Evolutionary conservation across 92 coral and sea anemone species (phyloP).

Genomic region (Palythoa caribaeorum): DNA sequence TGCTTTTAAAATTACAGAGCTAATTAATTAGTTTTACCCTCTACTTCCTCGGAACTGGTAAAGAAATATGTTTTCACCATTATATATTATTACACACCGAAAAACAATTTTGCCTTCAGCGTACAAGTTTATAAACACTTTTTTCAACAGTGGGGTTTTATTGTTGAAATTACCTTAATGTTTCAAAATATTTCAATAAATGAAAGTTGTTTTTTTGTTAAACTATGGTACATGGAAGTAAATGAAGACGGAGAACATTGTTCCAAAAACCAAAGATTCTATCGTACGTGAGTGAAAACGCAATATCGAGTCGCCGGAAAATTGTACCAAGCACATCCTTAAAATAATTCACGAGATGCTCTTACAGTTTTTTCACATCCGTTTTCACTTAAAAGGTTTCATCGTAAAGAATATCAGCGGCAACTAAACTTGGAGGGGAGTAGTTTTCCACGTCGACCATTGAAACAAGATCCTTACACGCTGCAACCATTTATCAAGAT

Average conservation of each 20-base stretch:
- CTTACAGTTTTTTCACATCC: not conserved
- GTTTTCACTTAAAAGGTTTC: constrained; percentile 10
- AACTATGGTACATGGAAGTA: too few species aligned
- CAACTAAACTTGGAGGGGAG: not conserved
- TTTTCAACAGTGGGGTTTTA: not conserved
- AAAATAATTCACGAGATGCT: not conserved
- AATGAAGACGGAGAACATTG: not conserved
- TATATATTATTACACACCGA: not conserved
- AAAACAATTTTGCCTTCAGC: not conserved
- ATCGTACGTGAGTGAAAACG: not conserved
- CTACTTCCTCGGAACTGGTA: not conserved
- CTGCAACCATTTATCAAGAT: not conserved
- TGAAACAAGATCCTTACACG: not conserved
- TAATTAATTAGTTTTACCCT: not conserved
- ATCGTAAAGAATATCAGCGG: not conserved
- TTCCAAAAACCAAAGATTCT: not conserved
- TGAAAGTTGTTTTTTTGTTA: too few species aligned
- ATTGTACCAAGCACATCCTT: not conserved
- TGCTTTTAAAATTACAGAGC: not conserved
- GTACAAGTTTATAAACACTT: not conserved
- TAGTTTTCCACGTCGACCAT: not conserved
- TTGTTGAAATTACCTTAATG: not conserved
- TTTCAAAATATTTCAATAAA: too few species aligned
- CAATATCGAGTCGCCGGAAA: not conserved
- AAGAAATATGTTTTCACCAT: not conserved